Evolutionary conservation across 1,140 invertebrate species (phyloP).

Genomic region (Ctenoplectra terminalis): DNA sequence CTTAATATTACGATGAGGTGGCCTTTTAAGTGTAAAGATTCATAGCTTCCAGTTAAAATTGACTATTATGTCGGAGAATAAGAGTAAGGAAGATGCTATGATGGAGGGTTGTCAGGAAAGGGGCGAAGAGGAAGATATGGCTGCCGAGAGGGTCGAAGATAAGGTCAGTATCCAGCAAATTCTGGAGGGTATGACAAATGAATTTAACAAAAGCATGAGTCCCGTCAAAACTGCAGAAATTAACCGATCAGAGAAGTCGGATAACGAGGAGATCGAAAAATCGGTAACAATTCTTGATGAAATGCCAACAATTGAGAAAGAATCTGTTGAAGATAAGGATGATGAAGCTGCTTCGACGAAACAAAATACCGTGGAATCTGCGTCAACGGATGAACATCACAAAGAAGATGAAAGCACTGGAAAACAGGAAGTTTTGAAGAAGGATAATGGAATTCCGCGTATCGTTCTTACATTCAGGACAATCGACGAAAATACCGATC

Average conservation of each 20-base stretch:
- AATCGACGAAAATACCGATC: constrained; percentile 80
- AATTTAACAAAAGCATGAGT: constrained; percentile 79
- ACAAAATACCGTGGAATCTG: background rate
- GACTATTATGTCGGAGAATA: constrained; percentile 68
- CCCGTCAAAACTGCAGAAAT: constrained; percentile 55
- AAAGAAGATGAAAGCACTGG: constrained; percentile 58
- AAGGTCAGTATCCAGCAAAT: constrained; percentile 81
- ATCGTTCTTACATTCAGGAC: constrained; percentile 82
- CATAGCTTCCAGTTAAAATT: constrained; percentile 34
- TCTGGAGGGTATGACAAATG: constrained; percentile 82
- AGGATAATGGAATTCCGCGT: constrained; percentile 76
- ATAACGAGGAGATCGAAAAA: constrained; percentile 28
- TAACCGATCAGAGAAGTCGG: constrained; percentile 26
- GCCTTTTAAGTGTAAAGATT: constrained; percentile 22
- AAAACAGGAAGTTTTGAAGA: constrained; percentile 67
- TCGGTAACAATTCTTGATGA: background rate
- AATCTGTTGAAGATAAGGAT: constrained; percentile 29
- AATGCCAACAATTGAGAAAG: constrained; percentile 32
- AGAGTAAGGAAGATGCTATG: constrained; percentile 64
- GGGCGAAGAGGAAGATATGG: constrained; percentile 70
- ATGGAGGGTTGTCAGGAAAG: constrained; percentile 73
- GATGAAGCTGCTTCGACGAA: constrained; percentile 9
- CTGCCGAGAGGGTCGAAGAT: constrained; percentile 70
- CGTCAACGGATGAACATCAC: constrained; percentile 48
- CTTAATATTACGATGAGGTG: constrained; percentile 2